Conservation (phyloP, 1,140 invertebrate species). For the Plectus sambesii region DNA sequence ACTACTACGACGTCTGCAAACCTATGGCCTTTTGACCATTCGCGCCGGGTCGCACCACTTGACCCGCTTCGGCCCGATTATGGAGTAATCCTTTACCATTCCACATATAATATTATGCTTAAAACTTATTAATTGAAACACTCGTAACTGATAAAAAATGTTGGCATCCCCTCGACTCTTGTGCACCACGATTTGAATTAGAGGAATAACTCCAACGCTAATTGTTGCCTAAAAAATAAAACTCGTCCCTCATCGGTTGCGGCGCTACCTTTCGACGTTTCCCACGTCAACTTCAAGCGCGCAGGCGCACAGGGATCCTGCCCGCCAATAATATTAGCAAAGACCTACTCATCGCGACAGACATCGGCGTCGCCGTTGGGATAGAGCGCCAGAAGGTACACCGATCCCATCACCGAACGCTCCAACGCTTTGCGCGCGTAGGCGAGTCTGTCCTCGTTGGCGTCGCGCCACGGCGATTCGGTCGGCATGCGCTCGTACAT, state of each 20-base stretch:
- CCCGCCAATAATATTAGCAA: slow-evolving; percentile 8
- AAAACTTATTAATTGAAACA: no score
- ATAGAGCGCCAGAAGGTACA: slow-evolving; percentile 84
- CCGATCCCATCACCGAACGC: slow-evolving; percentile 62
- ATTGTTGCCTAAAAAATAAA: background rate
- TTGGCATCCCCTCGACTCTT: no score
- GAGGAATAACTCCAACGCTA: no score
- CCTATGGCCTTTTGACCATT: no score
- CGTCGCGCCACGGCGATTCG: slow-evolving; percentile 62
- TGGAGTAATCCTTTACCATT: no score
- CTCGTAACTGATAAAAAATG: no score
- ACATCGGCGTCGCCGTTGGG: slow-evolving; percentile 93
- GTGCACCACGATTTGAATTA: no score
- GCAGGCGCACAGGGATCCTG: background rate
- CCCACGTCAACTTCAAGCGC: background rate
- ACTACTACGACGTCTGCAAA: no score
- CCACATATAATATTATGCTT: no score
- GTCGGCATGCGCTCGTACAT: slow-evolving; percentile 57
- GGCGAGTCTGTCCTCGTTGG: slow-evolving; percentile 67
- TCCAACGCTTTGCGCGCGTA: slow-evolving; percentile 52
- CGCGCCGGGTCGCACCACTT: no score
- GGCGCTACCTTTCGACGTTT: slow-evolving; percentile 1
- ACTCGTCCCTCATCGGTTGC: background rate
- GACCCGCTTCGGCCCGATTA: no score
- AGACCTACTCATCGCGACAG: slow-evolving; percentile 68